Evolutionary conservation across 2,888 invertebrate genomes (phyloP).

Genomic region (Rhopalosiphum nymphaeae): DNA sequence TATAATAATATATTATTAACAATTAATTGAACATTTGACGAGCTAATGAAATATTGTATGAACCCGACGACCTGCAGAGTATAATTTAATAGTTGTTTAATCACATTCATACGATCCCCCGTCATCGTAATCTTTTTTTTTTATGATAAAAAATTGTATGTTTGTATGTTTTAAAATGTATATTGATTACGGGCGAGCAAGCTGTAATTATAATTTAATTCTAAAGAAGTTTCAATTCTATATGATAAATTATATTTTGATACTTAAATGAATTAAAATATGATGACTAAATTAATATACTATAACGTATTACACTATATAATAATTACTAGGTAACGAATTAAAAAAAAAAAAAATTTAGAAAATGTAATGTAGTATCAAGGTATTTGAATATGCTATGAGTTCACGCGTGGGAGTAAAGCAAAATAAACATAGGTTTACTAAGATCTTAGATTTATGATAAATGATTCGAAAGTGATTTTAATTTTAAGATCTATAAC

Average conservation of each 20-base stretch:
- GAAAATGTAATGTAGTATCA: background rate
- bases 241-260: background rate
- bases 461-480: background rate
- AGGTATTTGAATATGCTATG: background rate
- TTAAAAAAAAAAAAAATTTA: background rate
- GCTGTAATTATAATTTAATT: background rate
- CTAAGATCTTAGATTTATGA: background rate
- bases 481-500: background rate
- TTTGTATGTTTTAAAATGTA: background rate
- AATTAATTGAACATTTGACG: background rate
- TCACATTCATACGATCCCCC: background rate
- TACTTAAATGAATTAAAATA: background rate
- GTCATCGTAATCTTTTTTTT: background rate
- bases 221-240: background rate
- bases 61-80: slow-evolving; percentile 12
- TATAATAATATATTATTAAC: slow-evolving; percentile 10
- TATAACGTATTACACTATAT: background rate
- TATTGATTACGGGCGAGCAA: background rate
- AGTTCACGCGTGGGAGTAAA: background rate
- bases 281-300: background rate
- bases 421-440: background rate
- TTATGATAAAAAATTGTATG: background rate
- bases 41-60: slow-evolving; percentile 15
- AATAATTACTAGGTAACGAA: background rate
- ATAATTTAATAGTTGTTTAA: slow-evolving; percentile 45